Conservation (phyloP, 1,140 invertebrate genomes). For the Brachionus sp. region DNA sequence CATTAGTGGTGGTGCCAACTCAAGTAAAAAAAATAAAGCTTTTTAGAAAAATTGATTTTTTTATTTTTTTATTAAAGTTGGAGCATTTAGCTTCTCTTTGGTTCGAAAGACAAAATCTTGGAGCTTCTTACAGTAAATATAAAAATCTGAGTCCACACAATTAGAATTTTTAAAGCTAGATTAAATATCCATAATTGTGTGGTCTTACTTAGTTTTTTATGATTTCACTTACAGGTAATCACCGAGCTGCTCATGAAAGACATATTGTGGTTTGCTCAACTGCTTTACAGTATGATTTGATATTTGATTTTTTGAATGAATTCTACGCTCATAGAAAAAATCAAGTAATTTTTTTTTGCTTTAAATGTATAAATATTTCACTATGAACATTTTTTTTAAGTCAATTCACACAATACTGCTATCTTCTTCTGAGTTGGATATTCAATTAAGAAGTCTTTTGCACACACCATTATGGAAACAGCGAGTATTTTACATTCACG, state of each 20-base stretch:
- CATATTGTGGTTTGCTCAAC: slow-evolving; percentile 45
- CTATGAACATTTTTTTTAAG: not conserved
- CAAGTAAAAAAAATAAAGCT: slow-evolving; percentile 20
- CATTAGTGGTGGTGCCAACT: slow-evolving; percentile 30
- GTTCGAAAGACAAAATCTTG: slow-evolving; percentile 33
- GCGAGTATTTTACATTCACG: slow-evolving; percentile 27
- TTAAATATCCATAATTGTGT: not conserved
- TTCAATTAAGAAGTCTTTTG: slow-evolving; percentile 20
- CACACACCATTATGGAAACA: slow-evolving; percentile 44
- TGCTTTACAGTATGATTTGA: slow-evolving; percentile 40
- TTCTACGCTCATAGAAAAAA: slow-evolving; percentile 44
- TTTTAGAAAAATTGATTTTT: not conserved
- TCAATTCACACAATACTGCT: slow-evolving; percentile 32
- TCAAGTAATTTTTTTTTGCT: not conserved
- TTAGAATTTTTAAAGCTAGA: not conserved
- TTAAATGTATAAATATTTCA: not conserved
- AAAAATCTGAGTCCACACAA: not conserved
- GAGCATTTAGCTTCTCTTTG: slow-evolving; percentile 31
- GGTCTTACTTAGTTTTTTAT: not conserved
- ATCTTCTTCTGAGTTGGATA: slow-evolving; percentile 11
- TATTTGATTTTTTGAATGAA: slow-evolving; percentile 43
- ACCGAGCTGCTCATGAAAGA: slow-evolving; percentile 26
- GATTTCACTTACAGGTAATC: not conserved
- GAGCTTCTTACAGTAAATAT: slow-evolving; percentile 23
- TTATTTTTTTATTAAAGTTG: not conserved